Conservation (phyloP, 2,797 vertebrate species). For the Hafferia zeledoni region DNA sequence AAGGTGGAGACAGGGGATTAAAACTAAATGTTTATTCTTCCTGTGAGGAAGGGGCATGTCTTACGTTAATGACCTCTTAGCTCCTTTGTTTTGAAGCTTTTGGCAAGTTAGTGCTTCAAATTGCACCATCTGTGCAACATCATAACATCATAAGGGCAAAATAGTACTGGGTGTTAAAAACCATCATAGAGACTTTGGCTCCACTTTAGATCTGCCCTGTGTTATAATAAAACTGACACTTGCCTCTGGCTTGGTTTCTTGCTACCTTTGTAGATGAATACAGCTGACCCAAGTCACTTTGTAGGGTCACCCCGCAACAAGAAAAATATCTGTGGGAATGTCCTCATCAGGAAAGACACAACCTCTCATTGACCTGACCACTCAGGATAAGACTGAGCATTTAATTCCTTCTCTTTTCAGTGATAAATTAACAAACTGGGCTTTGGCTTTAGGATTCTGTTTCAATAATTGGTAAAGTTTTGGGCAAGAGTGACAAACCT, state of each 20-base stretch:
- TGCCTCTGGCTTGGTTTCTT: neutral
- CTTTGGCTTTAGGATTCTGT: neutral
- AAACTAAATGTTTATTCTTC: neutral
- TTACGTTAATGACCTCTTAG: neutral
- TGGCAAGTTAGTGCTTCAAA: neutral
- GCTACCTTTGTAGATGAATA: neutral
- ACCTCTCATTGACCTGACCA: neutral
- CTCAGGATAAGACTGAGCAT: neutral
- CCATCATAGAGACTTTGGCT: neutral
- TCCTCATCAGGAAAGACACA: neutral
- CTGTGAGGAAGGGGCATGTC: neutral
- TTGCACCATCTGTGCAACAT: neutral
- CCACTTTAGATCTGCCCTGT: too few relatives aligned
- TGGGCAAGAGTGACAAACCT: neutral
- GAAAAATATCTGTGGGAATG: neutral
- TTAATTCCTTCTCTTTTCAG: neutral
- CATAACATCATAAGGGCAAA: neutral
- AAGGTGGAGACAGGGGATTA: neutral
- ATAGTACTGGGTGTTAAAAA: neutral
- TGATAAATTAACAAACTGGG: neutral
- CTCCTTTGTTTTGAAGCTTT: neutral
- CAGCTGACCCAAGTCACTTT: neutral
- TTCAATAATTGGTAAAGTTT: neutral
- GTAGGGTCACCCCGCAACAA: neutral
- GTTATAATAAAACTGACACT: neutral